Base-by-base conservation (phyloP, 1,140 invertebrate species). In the Apis cerana region DNA sequence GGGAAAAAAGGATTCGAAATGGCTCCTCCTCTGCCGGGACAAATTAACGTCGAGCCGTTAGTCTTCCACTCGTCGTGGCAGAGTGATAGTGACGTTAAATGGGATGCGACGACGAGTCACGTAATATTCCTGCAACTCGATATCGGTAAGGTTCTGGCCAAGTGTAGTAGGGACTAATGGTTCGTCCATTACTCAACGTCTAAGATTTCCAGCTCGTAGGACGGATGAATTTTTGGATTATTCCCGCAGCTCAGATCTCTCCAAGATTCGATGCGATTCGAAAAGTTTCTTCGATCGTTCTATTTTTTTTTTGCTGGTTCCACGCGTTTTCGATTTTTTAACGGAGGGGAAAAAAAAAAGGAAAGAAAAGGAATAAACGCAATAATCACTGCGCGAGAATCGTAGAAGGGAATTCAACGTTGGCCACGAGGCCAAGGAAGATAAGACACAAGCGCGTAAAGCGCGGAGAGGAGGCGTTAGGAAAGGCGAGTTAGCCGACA, bases 91-190 rank as follows among this genome's bases (percentile, higher is more conserved):
- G 79, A 85, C 75, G 79, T 77, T 72, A 79, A 87, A 88, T 74
- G 85, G 82, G 86, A 87, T 58, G 86, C 82, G 78, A 64, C 59
- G 82, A 82, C 33, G 33, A 43, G 64, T 85, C 83, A 74, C 85
- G 75, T 87, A 88, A 86, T 85, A 88, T 87, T 70, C 82, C 67
- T 76, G 88, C 85, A 89, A 89, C 80, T 78, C 78, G 88, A 89
- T 89, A 89, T 85, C 85, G 58, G 17, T 27, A 67, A 77, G 65
- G 84, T 77, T 68, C 62, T 48, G 56, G 65, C 67, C 33, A 43
- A 82, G 74, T 76, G 77, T 69, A 72, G 71, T 10, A 72, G 71
- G 65, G 56, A 82, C 85, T 89, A 89, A 89, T 89, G 88, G 88
- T 69, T 87, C 88, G 70, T 75, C 86, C 85, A 83, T 89, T 84